Base-by-base conservation (phyloP, 1,140 invertebrate genomes). In the Drosophila arizonae region DNA sequence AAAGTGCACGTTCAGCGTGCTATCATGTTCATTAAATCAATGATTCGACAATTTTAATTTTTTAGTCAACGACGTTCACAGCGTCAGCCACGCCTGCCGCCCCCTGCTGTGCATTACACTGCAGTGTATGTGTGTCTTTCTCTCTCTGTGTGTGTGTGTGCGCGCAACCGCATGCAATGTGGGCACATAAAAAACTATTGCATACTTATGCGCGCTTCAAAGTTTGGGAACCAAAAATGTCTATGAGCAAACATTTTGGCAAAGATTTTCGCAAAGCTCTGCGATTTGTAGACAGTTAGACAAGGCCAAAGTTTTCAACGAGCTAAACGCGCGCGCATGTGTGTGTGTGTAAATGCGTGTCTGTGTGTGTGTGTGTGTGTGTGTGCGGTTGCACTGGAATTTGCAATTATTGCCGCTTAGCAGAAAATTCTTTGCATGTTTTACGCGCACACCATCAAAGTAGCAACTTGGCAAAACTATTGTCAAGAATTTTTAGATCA, bases 401-500 rank as follows among this genome's bases (percentile, higher is more conserved):
- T 87, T 87, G 84, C 82, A 87, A 87, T 87, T 87, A 87, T 88
- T 87, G 82, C 82, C 82, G 82, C 84, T 87, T 87, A 87, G 82
- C 82, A 88, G 51, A 77, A 78, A 78, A 87, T 87, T 87, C 79
- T 69, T 79, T 48, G 79, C 68, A 87, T 87, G 72, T 75, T 81
- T 75, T 75, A 77, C 74, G 76, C 73, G 52, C 45, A 72, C 80
- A 72, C 79, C 73, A 79, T 82, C 65, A 87, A 86, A 87, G 81
- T 81, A 87, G 68, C 76, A 87, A 87, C 79, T 87, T 79, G 72
- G 61, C 72, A 71, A 76, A 86, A 87, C 81, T 82, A 82, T 87
- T 88, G 82, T 88, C 76, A 82, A 87, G 84, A 87, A 79, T 82
- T 82, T 73, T 76, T 72, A 67, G 56, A 71, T 66, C 26, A 50